phyloP scores from a whole-genome alignment of 2,797 vertebrate species.

The Poecilia wingei region DNA sequence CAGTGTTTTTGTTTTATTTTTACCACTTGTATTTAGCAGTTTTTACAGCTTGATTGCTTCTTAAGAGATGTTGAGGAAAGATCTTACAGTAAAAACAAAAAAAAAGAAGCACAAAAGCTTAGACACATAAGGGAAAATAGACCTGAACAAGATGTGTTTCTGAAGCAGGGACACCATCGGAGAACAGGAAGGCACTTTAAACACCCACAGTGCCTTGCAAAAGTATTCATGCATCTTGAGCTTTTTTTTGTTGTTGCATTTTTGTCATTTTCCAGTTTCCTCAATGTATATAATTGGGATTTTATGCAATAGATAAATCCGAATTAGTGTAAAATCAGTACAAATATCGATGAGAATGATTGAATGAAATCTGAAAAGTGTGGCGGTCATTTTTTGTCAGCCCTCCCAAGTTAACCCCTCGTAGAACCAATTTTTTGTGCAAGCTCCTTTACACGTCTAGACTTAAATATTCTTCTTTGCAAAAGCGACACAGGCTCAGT shows the following conservation, averaged over 20 bases:
- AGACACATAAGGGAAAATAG: slow-evolving; percentile 54
- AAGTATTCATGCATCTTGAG: neutral
- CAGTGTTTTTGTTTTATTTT: slow-evolving; percentile 78
- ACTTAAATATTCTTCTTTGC: neutral
- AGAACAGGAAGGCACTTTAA: slow-evolving; percentile 69
- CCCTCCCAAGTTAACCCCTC: neutral
- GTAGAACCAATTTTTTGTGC: neutral
- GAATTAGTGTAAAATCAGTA: neutral
- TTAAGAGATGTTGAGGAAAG: slow-evolving; percentile 16
- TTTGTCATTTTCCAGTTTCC: neutral
- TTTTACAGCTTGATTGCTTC: slow-evolving; percentile 73
- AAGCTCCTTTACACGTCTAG: neutral
- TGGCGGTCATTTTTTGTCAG: neutral
- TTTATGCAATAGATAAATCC: neutral
- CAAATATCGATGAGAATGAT: neutral
- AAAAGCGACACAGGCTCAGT: neutral
- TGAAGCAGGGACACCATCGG: slow-evolving; percentile 42
- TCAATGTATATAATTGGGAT: neutral
- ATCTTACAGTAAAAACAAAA: slow-evolving; percentile 41
- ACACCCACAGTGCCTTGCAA: slow-evolving; percentile 29
- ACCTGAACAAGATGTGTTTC: slow-evolving; percentile 30
- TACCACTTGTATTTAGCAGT: slow-evolving; percentile 82
- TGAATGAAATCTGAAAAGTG: neutral
- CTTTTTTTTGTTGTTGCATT: neutral
- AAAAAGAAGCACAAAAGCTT: slow-evolving; percentile 51